A percentile compares a stretch with the other conserved stretches of the same genome.
Conservation (phyloP, 2,888 invertebrate genomes). For the Harpalus rubripes region DNA sequence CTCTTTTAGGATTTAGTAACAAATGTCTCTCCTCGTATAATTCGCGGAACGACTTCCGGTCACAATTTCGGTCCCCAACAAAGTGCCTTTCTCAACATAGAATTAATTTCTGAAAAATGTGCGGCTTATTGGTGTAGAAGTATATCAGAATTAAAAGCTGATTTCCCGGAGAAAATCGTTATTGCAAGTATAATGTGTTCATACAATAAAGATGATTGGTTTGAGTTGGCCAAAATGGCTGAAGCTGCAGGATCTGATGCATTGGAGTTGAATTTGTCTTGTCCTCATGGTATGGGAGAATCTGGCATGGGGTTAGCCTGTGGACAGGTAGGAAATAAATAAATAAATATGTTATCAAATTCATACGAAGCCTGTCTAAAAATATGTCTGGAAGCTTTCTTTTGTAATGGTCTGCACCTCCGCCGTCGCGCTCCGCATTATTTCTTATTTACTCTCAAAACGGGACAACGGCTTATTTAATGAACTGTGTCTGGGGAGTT, state of each 20-base stretch:
- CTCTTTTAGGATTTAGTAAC: slow-evolving; percentile 91
- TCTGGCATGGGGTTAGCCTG: slow-evolving; percentile 99
- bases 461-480: too few relatives aligned
- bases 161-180: slow-evolving; percentile 94
- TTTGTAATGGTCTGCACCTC: too few relatives aligned
- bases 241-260: slow-evolving; percentile 94
- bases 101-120: slow-evolving; percentile 98
- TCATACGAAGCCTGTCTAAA: too few relatives aligned
- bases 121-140: slow-evolving; percentile 95
- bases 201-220: slow-evolving; percentile 94
- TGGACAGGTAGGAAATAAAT: slow-evolving; percentile 86
- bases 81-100: slow-evolving; percentile 97
- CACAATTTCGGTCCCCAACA: slow-evolving; percentile 97
- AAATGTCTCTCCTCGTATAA: slow-evolving; percentile 97
- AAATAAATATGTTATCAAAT: background rate
- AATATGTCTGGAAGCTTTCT: too few relatives aligned
- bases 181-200: slow-evolving; percentile 98
- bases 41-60: slow-evolving; percentile 95
- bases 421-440: too few relatives aligned
- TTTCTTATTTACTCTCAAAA: too few relatives aligned
- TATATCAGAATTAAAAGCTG: slow-evolving; percentile 91
- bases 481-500: too few relatives aligned
- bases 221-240: slow-evolving; percentile 86
- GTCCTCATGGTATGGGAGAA: slow-evolving; percentile 99
- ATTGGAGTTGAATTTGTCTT: slow-evolving; percentile 96